Evolutionary conservation across 2,888 invertebrate genomes (phyloP).

Genomic region (Tachina fera): DNA sequence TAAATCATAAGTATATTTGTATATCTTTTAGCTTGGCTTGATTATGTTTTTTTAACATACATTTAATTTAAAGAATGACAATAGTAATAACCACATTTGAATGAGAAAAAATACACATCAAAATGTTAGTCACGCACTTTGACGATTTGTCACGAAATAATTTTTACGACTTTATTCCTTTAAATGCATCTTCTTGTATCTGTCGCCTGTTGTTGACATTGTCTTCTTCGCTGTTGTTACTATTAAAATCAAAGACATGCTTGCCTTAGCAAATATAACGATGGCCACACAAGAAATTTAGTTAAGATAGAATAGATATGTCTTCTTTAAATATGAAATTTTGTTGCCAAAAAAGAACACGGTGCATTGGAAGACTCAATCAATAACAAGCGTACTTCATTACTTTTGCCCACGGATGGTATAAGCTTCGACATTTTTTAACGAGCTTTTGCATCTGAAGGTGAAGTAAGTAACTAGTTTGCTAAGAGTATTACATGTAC

Average conservation of each 20-base stretch:
- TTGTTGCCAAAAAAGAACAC: too few relatives aligned
- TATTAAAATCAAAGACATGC: slow-evolving; percentile 30
- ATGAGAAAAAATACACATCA: slow-evolving; percentile 69
- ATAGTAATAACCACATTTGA: slow-evolving; percentile 18
- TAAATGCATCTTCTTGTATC: slow-evolving; percentile 70
- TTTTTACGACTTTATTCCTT: slow-evolving; percentile 82
- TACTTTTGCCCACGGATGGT: too few relatives aligned
- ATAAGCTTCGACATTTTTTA: too few relatives aligned
- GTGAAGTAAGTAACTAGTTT: too few relatives aligned
- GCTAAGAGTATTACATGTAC: too few relatives aligned
- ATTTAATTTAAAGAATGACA: slow-evolving; percentile 74
- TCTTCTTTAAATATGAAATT: too few relatives aligned
- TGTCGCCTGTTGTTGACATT: slow-evolving; percentile 61
- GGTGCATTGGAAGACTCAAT: too few relatives aligned
- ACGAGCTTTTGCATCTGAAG: too few relatives aligned
- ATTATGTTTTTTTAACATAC: slow-evolving; percentile 1
- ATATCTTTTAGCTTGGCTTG: background rate
- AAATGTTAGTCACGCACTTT: slow-evolving; percentile 81
- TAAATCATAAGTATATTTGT: background rate
- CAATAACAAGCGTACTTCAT: too few relatives aligned
- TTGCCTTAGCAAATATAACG: background rate
- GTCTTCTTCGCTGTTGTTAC: slow-evolving; percentile 8
- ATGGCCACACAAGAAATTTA: background rate
- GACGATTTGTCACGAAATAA: slow-evolving; percentile 83
- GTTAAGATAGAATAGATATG: background rate